Conservation (phyloP, 2,113 vertebrate genomes). For the Trinectes maculatus region DNA sequence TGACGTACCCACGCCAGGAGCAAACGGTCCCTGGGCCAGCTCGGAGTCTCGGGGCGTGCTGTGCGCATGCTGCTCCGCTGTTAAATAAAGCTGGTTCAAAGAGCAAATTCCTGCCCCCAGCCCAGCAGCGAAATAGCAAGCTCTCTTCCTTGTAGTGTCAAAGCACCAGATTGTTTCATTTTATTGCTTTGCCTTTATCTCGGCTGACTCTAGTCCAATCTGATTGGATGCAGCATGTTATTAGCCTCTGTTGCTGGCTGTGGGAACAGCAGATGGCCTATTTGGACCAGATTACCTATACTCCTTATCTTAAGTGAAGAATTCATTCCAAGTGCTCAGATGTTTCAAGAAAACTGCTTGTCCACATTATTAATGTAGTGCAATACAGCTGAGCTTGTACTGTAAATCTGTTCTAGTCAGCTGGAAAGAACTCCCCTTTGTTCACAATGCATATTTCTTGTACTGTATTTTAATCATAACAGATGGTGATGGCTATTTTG, state of each 20-base stretch:
- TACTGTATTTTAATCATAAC: not conserved
- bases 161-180: slow-evolving; percentile 78
- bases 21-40: slow-evolving; percentile 65
- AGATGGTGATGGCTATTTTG: slow-evolving; percentile 2
- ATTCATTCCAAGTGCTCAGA: slow-evolving; percentile 54
- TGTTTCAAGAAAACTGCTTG: slow-evolving; percentile 52
- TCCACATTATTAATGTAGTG: slow-evolving; percentile 17
- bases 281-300: slow-evolving; percentile 72
- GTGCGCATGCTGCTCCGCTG: slow-evolving; percentile 73
- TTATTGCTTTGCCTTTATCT: slow-evolving; percentile 76
- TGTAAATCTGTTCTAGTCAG: slow-evolving; percentile 41
- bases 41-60: slow-evolving; percentile 63
- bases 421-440: not conserved
- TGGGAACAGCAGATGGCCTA: slow-evolving; percentile 68
- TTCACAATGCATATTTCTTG: slow-evolving; percentile 9
- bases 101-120: slow-evolving; percentile 77
- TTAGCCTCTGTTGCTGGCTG: slow-evolving; percentile 61
- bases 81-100: slow-evolving; percentile 80
- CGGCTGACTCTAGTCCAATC: slow-evolving; percentile 57
- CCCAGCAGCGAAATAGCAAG: slow-evolving; percentile 63
- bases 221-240: slow-evolving; percentile 67
- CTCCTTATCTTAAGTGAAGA: slow-evolving; percentile 70
- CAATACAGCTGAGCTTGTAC: slow-evolving; percentile 44
- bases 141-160: slow-evolving; percentile 71
- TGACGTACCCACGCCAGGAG: slow-evolving; percentile 73